phyloP scores from a whole-genome alignment of 1,140 invertebrate genomes.

The Drosophila persimilis region DNA sequence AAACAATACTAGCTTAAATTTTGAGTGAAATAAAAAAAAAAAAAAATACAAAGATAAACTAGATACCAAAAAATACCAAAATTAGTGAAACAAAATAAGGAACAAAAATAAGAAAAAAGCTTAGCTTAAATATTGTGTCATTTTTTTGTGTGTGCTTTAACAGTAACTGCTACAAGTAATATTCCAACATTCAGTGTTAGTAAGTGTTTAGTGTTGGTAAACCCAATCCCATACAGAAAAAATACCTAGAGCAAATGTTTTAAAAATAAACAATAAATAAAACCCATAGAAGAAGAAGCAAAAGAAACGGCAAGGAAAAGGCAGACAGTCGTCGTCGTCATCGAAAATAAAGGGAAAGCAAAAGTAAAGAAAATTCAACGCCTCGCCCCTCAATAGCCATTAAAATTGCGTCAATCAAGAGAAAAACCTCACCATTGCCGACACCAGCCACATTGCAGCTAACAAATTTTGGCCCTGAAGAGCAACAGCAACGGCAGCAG shows the following conservation, averaged over 20 bases:
- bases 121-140: slow-evolving; percentile 60
- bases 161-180: slow-evolving; percentile 30
- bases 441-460: slow-evolving; percentile 59
- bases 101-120: slow-evolving; percentile 33
- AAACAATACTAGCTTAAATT: slow-evolving; percentile 34
- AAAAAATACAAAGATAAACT: slow-evolving; percentile 38
- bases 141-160: slow-evolving; percentile 56
- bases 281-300: slow-evolving; percentile 7
- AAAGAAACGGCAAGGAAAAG: slow-evolving; percentile 14
- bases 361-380: slow-evolving; percentile 30
- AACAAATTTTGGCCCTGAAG: slow-evolving; percentile 61
- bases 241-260: slow-evolving; percentile 54
- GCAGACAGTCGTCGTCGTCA: slow-evolving; percentile 29
- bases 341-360: neutral
- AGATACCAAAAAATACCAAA: slow-evolving; percentile 8
- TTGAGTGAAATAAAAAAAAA: slow-evolving; percentile 29
- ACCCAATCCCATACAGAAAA: slow-evolving; percentile 11
- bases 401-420: slow-evolving; percentile 82
- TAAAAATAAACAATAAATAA: slow-evolving; percentile 18
- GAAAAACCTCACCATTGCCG: slow-evolving; percentile 74
- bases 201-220: slow-evolving; percentile 59
- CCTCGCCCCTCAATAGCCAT: slow-evolving; percentile 61
- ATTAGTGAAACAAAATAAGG: slow-evolving; percentile 4
- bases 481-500: slow-evolving; percentile 25
- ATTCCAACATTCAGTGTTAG: slow-evolving; percentile 36